Base-by-base conservation (phyloP, 2,113 vertebrate species). In the Microcebus jonahi region DNA sequence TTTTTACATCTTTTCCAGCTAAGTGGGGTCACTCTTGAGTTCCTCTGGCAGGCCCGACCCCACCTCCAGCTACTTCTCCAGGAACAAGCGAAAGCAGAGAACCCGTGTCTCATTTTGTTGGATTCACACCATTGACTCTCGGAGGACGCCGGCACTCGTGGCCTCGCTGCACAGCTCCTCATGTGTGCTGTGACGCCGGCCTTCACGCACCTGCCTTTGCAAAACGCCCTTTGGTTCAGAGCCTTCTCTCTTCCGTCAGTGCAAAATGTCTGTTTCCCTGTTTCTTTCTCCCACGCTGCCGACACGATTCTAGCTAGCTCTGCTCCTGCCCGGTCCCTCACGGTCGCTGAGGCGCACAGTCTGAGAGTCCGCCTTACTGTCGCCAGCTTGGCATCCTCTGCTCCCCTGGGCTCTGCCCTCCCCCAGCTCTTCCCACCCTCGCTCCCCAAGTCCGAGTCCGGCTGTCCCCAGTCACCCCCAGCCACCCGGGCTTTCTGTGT, bases 361-460 rank as follows among this genome's bases (percentile, higher is more conserved):
- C 18, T 0, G 5, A 18, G 42, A 2, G 13, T 27, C 29, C 7
- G 3, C 27, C 45, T 91, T 39, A 2, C 23, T 14, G 14, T 31
- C 21, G 20, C 23, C 27, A 8, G 25, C 25, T 45, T 9, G 2
- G 4, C 12, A 0, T 29, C 36, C 21, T 50, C 21, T 18, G 8
- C 6, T 4, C 10, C 25, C 29, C 2, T 13, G n/a, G 5, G 8
- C 17, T 55, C 59, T 39, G 34, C 63, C 48, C n/a, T 6, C 17
- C 29, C 57, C 57, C 2, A 57, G 5, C 31, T 68, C 10, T 34
- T 15, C 71, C 27, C 11, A 7, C 18, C 27, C 8, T 10, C 14
- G 1, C 23, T 13, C 1, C 2, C 0, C 6, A 0, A 17, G 4
- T 29, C 14, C 31, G 27, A 21, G 4, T 29, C 14, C 31, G 23